Conservation (phyloP, 1,140 invertebrate genomes). For the Centruroides sculpturatus region DNA sequence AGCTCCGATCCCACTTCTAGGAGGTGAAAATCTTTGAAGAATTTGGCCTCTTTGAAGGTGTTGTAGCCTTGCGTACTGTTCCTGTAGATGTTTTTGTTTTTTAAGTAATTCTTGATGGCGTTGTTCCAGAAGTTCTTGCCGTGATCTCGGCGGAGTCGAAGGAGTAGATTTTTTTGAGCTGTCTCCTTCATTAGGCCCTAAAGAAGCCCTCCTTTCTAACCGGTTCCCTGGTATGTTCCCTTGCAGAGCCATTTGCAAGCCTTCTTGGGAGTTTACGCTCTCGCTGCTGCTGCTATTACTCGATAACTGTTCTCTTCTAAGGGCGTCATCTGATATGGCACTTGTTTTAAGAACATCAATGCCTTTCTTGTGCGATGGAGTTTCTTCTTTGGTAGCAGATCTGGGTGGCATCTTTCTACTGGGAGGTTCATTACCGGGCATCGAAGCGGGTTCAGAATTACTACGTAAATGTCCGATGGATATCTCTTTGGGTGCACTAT, state of each 20-base stretch:
- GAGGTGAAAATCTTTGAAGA: conserved; percentile 45
- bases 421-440: conserved; percentile 16
- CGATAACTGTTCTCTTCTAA: conserved; percentile 16
- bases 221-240: background rate
- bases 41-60: conserved; percentile 61
- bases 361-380: conserved; percentile 6
- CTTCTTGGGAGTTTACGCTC: conserved; percentile 59
- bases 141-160: conserved; percentile 21
- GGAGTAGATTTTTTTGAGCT: conserved; percentile 9
- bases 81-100: conserved; percentile 71
- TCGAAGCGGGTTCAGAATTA: conserved; percentile 9
- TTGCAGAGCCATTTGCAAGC: conserved; percentile 26
- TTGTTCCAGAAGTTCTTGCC: conserved; percentile 59
- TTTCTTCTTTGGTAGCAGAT: conserved; percentile 8
- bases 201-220: conserved; percentile 4
- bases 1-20: conserved; percentile 37
- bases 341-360: conserved; percentile 11
- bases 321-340: conserved; percentile 10
- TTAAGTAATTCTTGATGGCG: conserved; percentile 69
- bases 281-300: conserved; percentile 53
- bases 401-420: conserved; percentile 3
- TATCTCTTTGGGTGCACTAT: conserved; percentile 17
- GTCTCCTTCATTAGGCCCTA: background rate
- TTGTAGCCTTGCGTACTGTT: conserved; percentile 72
- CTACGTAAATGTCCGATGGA: conserved; percentile 7